These are phyloP conservation scores for Oxygymnocypris stewartii DNA, from an alignment of 2,113 vertebrate genomes.

Conservation along the genomic window DNA sequence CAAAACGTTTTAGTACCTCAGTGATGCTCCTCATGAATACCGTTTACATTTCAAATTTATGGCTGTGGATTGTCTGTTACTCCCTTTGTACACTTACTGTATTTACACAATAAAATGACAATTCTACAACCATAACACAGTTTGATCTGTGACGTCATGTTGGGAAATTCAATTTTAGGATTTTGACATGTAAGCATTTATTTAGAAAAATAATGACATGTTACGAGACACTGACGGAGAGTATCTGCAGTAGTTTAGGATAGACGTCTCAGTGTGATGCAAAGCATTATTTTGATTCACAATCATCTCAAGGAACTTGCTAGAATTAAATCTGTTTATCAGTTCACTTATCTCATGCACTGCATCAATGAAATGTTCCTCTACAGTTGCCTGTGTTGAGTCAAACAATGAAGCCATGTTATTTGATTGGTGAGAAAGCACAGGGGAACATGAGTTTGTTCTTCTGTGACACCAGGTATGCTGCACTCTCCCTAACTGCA, in stretches of 20 bases:
- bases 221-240: background rate
- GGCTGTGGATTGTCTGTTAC: constrained; percentile 72
- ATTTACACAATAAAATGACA: constrained; percentile 69
- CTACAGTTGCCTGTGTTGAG: background rate
- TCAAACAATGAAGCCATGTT: constrained; percentile 16
- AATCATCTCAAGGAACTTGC: background rate
- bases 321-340: background rate
- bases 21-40: constrained; percentile 72
- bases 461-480: constrained; percentile 80
- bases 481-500: constrained; percentile 82
- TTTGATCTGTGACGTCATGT: background rate
- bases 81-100: constrained; percentile 52
- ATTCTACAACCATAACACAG: constrained; percentile 49
- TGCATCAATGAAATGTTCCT: background rate
- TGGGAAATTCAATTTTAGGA: background rate
- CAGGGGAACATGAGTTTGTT: constrained; percentile 83
- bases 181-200: background rate
- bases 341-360: background rate
- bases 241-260: background rate
- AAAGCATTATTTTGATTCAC: background rate
- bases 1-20: constrained; percentile 72
- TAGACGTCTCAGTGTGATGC: background rate
- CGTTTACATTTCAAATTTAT: constrained; percentile 60
- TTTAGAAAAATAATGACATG: background rate
- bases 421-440: constrained; percentile 84